These are phyloP conservation scores for Sclerodermus sp. DNA, from an alignment of 2,888 invertebrate species.

Conservation along the genomic window DNA sequence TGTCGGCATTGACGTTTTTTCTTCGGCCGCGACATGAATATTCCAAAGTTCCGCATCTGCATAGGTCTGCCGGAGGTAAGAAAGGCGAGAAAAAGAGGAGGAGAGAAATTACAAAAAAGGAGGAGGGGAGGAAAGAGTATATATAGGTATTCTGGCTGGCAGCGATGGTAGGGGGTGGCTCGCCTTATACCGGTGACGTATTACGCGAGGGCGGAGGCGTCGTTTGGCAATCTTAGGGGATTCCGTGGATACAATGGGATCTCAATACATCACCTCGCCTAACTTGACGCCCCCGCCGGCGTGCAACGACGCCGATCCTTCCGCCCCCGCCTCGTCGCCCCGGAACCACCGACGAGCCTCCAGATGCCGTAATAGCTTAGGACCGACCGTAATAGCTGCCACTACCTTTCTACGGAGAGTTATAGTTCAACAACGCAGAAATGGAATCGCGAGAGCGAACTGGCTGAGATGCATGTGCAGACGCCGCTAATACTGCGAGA, in stretches of 20 bases:
- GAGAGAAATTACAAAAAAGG: conserved; percentile 8
- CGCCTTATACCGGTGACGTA: conserved; percentile 45
- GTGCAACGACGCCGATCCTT: conserved; percentile 2
- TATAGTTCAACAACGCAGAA: conserved; percentile 54
- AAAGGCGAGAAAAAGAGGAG: not conserved
- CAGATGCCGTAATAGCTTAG: conserved; percentile 56
- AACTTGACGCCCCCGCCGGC: conserved; percentile 33
- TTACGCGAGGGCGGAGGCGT: conserved; percentile 46
- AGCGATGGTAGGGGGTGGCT: too few relatives aligned
- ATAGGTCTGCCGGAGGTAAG: too few relatives aligned
- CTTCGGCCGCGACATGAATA: too few relatives aligned
- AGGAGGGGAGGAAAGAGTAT: conserved; percentile 12
- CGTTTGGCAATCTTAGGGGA: conserved; percentile 58
- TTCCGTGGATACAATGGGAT: conserved; percentile 58
- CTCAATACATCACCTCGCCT: conserved; percentile 58
- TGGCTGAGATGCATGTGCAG: not conserved
- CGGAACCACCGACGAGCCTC: conserved; percentile 22
- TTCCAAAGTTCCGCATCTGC: too few relatives aligned
- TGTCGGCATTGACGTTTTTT: too few relatives aligned
- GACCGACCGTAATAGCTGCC: conserved; percentile 54
- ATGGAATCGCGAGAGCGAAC: conserved; percentile 36
- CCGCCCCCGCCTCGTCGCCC: conserved; percentile 15
- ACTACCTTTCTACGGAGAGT: conserved; percentile 47
- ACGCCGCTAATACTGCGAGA: too few relatives aligned
- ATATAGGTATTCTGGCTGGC: too few relatives aligned